Percentiles rank a stretch among this genome's conserved stretches.
Evolutionary conservation across 2,797 vertebrate genomes (phyloP).

Genomic region (Crenichthys baileyi): DNA sequence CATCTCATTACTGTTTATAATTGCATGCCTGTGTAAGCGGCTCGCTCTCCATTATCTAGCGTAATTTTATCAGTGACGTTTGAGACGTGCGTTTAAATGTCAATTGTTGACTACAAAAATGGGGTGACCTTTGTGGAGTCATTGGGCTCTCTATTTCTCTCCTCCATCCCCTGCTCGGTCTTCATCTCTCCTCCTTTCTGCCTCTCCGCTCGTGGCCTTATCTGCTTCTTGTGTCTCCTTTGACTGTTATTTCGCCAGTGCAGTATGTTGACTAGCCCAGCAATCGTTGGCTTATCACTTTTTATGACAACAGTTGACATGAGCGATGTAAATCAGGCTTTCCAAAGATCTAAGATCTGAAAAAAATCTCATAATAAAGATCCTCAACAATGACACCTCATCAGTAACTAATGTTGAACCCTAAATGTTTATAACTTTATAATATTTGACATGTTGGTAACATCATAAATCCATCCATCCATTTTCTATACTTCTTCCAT

Average conservation of each 20-base stretch:
- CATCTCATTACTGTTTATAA: constrained; percentile 97
- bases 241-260: constrained; percentile 27
- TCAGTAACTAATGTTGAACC: constrained; percentile 28
- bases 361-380: constrained; percentile 46
- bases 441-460: constrained; percentile 7
- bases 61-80: constrained; percentile 93
- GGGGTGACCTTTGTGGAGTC: constrained; percentile 93
- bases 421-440: constrained; percentile 1
- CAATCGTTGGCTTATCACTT: constrained; percentile 29
- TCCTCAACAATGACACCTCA: constrained; percentile 28
- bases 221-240: constrained; percentile 35
- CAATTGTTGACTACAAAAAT: constrained; percentile 94
- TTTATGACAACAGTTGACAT: constrained; percentile 49
- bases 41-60: constrained; percentile 89
- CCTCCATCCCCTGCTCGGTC: constrained; percentile 24
- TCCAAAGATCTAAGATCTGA: constrained; percentile 42
- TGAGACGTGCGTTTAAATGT: constrained; percentile 98
- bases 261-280: constrained; percentile 35
- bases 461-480: neutral
- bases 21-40: constrained; percentile 91
- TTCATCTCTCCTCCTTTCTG: constrained; percentile 20
- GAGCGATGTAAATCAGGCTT: constrained; percentile 39
- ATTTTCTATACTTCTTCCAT: too few relatives aligned
- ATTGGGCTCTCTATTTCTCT: constrained; percentile 67
- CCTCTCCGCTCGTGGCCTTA: constrained; percentile 33